Percentiles rank a stretch among this genome's conserved stretches.
Conservation (phyloP, 2,888 invertebrate genomes). For the Tholera decimalis region DNA sequence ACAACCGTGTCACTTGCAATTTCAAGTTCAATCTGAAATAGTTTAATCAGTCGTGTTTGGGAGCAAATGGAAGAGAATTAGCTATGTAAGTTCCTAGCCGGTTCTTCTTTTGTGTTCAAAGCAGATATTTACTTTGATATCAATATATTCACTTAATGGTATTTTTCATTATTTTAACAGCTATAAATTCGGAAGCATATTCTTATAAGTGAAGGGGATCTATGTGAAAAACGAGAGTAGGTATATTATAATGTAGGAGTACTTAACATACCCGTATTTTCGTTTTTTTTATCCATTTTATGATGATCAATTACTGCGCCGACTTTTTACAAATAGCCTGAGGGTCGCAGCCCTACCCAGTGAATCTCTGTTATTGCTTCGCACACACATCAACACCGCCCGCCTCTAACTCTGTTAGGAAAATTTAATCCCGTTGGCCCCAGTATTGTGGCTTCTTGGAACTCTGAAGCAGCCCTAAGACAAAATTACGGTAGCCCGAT, state of each 20-base stretch:
- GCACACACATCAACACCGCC: slow-evolving; percentile 63
- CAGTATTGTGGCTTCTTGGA: slow-evolving; percentile 74
- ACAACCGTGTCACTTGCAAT: slow-evolving; percentile 38
- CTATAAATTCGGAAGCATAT: neutral
- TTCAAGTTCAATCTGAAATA: slow-evolving; percentile 9
- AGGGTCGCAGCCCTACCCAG: slow-evolving; percentile 27
- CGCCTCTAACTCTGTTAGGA: slow-evolving; percentile 80
- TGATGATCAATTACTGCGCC: slow-evolving; percentile 47
- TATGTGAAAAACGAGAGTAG: too few species aligned
- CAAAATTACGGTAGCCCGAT: slow-evolving; percentile 53
- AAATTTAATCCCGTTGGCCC: slow-evolving; percentile 80
- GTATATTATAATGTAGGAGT: too few species aligned
- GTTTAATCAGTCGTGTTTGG: slow-evolving; percentile 1
- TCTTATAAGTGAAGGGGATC: neutral
- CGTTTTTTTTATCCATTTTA: slow-evolving; percentile 8
- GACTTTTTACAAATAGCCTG: slow-evolving; percentile 40
- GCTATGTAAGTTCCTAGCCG: neutral
- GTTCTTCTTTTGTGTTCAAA: neutral
- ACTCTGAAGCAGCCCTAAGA: slow-evolving; percentile 45
- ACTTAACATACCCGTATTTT: neutral
- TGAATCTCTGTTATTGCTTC: slow-evolving; percentile 54
- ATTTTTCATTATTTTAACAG: neutral
- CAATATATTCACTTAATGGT: neutral
- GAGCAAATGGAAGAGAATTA: neutral
- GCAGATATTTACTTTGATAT: neutral